Percentiles rank a stretch among this genome's conserved stretches.
Conservation (phyloP, 2,797 vertebrate genomes). For the Sebastes elongatus region DNA sequence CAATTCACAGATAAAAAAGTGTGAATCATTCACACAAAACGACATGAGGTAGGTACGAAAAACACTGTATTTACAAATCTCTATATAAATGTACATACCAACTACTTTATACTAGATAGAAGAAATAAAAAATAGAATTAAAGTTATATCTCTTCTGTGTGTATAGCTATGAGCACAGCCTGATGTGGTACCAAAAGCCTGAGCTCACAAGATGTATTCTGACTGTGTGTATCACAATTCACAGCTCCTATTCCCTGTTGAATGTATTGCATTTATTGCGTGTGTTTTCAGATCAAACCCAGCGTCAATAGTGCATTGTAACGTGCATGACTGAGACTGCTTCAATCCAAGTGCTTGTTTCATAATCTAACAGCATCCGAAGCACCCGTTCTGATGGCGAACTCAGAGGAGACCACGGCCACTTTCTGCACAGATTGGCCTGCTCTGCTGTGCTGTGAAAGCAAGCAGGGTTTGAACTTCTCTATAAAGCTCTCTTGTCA, state of each 20-base stretch:
- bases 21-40: too few species aligned
- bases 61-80: too few species aligned
- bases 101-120: too few species aligned
- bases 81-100: too few species aligned
- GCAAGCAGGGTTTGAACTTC: neutral
- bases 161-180: too few species aligned
- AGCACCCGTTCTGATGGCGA: neutral
- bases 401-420: neutral
- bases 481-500: neutral
- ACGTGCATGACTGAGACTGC: neutral
- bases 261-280: neutral
- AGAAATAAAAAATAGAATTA: too few species aligned
- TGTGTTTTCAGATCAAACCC: neutral
- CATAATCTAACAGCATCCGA: neutral
- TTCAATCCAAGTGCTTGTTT: neutral
- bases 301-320: neutral
- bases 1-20: too few species aligned
- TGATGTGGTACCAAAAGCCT: neutral
- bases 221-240: neutral
- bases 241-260: neutral
- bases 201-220: neutral
- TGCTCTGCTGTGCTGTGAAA: neutral
- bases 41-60: too few species aligned
- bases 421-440: neutral
- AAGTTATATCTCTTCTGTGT: too few species aligned